Evolutionary conservation across 1,140 invertebrate species (phyloP), one percentile per base, ranked within the genome.

Genomic region (Meteorus sp.): DNA sequence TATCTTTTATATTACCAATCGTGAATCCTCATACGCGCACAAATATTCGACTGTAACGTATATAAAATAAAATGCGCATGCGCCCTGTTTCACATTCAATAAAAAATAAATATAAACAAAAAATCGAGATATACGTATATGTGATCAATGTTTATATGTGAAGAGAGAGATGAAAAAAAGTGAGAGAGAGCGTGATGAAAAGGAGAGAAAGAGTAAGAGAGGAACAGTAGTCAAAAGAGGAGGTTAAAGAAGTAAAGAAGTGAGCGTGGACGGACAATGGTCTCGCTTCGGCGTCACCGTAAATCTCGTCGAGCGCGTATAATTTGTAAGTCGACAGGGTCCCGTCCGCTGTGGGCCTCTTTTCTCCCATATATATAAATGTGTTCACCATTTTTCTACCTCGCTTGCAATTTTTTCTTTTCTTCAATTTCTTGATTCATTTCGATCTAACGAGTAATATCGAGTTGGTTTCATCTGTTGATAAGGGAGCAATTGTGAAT

Each of bases 241-340:
- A 62, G 69, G 68, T 67, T 61, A 69, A 71, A 67, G 72, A 74
- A 72, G 71, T 72, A 76, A 74, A 77, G 72, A 76, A 77, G 73
- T 72, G 71, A 77, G 71, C 74, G 76, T 73, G 76, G 75, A 77
- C 72, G 76, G 77, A 79, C 77, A 79, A 79, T 78, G 77, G 77
- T 78, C 75, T 78, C 75, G 75, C 77, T 77, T 63, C 63, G 71
- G 73, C 76, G 76, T 79, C 77, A 78, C 76, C 76, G 77, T 80
- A 80, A 80, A 80, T 80, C 77, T 80, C 76, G 72, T 73, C 71
- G 75, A 77, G 73, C 71, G 76, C 75, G 76, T 78, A 79, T 79
- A 79, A 79, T 79, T 79, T 79, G 77, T 79, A 78, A 78, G 75
- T 75, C 76, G 77, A 77, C 76, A 78, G 75, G 68, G 65, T 62